These are phyloP conservation scores for Procambarus virginalis DNA, from an alignment of 1,140 invertebrate genomes.

Conservation along the genomic window DNA sequence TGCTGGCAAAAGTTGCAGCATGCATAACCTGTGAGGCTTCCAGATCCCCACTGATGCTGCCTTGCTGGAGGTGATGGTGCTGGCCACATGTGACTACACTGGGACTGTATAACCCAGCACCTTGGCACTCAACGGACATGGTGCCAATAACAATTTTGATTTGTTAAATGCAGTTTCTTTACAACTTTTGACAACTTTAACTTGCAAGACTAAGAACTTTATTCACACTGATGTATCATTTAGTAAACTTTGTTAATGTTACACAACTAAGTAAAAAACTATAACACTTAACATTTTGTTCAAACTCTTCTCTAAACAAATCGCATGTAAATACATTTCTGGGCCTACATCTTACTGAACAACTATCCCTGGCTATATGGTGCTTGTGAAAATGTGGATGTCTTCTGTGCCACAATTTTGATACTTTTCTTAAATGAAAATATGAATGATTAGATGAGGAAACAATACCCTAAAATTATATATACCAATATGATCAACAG, in stretches of 20 bases:
- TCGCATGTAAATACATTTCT: slow-evolving; percentile 63
- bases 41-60: slow-evolving; percentile 25
- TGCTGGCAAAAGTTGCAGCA: slow-evolving; percentile 3
- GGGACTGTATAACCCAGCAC: slow-evolving; percentile 31
- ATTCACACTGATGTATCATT: slow-evolving; percentile 57
- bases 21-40: background rate
- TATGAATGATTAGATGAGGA: slow-evolving; percentile 1
- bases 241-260: slow-evolving; percentile 59
- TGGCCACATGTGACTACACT: slow-evolving; percentile 44
- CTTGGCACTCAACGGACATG: slow-evolving; percentile 54
- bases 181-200: slow-evolving; percentile 58
- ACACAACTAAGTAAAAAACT: slow-evolving; percentile 68
- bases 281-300: slow-evolving; percentile 62
- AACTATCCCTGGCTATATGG: slow-evolving; percentile 58
- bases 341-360: slow-evolving; percentile 61
- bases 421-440: slow-evolving; percentile 19
- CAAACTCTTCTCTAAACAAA: slow-evolving; percentile 64
- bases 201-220: slow-evolving; percentile 47
- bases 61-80: slow-evolving; percentile 30
- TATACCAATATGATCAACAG: slow-evolving; percentile 35
- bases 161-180: slow-evolving; percentile 55
- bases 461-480: slow-evolving; percentile 26
- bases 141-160: slow-evolving; percentile 61
- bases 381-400: slow-evolving; percentile 62
- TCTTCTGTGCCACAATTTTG: slow-evolving; percentile 61